These are phyloP conservation scores for Misgurnus mizolepis DNA, from an alignment of 2,113 vertebrate genomes.

Conservation along the genomic window DNA sequence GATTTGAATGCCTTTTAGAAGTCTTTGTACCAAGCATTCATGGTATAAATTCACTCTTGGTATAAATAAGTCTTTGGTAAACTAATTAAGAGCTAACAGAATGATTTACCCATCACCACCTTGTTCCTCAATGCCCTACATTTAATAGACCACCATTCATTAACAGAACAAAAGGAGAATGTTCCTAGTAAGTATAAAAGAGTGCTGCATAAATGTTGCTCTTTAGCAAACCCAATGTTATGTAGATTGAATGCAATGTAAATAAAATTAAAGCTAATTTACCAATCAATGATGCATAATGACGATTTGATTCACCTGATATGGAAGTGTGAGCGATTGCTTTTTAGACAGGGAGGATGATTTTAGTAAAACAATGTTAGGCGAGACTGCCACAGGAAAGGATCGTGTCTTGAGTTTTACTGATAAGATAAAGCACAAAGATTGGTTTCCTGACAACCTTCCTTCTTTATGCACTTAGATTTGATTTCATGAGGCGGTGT, in stretches of 20 bases:
- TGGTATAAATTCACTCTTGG: background rate
- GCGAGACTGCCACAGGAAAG: background rate
- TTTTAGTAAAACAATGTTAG: background rate
- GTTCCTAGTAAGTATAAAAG: background rate
- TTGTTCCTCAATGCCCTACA: background rate
- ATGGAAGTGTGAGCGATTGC: background rate
- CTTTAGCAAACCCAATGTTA: constrained; percentile 2
- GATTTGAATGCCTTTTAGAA: constrained; percentile 2
- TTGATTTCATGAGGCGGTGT: background rate
- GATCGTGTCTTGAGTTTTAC: background rate
- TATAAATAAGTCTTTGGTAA: background rate
- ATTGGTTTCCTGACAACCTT: constrained; percentile 9
- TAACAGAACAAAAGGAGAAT: background rate
- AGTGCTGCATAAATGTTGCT: background rate
- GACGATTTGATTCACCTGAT: background rate
- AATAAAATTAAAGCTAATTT: background rate
- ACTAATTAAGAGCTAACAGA: constrained; percentile 11
- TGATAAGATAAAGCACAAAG: constrained; percentile 13
- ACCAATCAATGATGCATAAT: background rate
- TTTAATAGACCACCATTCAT: background rate
- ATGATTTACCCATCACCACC: background rate
- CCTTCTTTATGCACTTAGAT: background rate
- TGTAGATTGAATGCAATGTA: constrained; percentile 1
- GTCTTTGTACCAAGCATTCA: background rate
- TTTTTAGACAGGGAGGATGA: background rate